Evolutionary conservation across 1,140 invertebrate species (phyloP).

Genomic region (Plectrocnemia conspersa): DNA sequence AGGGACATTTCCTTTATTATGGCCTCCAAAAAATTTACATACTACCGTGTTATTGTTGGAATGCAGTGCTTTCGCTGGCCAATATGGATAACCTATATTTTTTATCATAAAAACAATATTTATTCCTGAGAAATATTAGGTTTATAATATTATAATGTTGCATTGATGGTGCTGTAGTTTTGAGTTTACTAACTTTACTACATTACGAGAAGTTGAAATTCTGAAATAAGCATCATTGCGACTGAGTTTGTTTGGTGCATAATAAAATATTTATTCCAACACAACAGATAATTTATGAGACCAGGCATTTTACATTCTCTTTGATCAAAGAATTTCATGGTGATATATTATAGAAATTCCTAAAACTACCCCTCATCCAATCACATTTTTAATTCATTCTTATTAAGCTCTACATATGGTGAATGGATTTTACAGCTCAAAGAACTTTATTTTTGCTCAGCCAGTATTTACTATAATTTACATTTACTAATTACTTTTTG

Average conservation of each 20-base stretch:
- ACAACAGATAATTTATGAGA: no score
- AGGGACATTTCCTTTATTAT: constrained; percentile 88
- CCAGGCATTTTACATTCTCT: not conserved
- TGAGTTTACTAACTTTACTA: no score
- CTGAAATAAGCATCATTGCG: not conserved
- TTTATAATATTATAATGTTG: not conserved
- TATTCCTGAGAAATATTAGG: not conserved
- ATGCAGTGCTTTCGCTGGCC: constrained; percentile 89
- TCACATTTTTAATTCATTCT: no score
- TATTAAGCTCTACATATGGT: no score
- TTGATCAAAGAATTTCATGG: not conserved
- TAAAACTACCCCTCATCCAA: no score
- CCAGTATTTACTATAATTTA: no score
- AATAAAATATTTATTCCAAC: not conserved
- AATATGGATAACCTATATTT: constrained; percentile 75
- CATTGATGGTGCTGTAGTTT: not conserved
- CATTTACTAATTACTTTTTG: no score
- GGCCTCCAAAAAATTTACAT: constrained; percentile 89
- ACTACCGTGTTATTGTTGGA: constrained; percentile 72
- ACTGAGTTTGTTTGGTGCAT: not conserved
- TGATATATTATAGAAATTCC: no score
- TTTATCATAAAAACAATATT: not conserved
- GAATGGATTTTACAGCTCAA: no score
- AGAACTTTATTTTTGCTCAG: no score
- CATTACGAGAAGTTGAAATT: not conserved